Evolutionary conservation across 1,140 invertebrate genomes (phyloP).

Genomic region (Aradophagus sp.): DNA sequence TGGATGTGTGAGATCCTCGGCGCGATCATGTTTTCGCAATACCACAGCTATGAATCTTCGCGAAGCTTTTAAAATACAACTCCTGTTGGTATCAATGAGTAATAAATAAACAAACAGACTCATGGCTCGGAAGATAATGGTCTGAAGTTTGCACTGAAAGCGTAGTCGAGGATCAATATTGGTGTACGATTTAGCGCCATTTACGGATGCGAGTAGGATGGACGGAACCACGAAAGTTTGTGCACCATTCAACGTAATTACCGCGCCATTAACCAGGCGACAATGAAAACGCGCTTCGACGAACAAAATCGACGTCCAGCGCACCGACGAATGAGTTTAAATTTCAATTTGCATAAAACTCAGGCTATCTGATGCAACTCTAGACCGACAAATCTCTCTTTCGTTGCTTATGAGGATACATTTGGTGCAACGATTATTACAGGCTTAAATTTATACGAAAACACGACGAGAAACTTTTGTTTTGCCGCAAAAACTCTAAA

Average conservation of each 20-base stretch:
- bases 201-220: slow-evolving; percentile 44
- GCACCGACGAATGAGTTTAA: slow-evolving; percentile 53
- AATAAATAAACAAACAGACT: slow-evolving; percentile 50
- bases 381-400: slow-evolving; percentile 18
- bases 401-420: slow-evolving; percentile 39
- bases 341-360: slow-evolving; percentile 63
- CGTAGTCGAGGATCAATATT: slow-evolving; percentile 52
- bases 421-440: slow-evolving; percentile 43
- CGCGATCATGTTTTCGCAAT: slow-evolving; percentile 7
- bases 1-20: too few species aligned
- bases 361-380: slow-evolving; percentile 29
- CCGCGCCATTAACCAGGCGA: slow-evolving; percentile 64
- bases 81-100: slow-evolving; percentile 33
- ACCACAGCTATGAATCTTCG: slow-evolving; percentile 15
- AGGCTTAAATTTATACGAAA: too few species aligned
- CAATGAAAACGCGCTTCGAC: slow-evolving; percentile 60
- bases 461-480: too few species aligned
- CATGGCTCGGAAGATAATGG: slow-evolving; percentile 47
- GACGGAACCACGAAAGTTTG: slow-evolving; percentile 53
- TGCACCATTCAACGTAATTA: slow-evolving; percentile 62
- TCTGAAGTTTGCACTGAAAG: slow-evolving; percentile 49
- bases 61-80: slow-evolving; percentile 13
- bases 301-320: slow-evolving; percentile 54
- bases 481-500: too few species aligned
- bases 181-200: slow-evolving; percentile 54